Base-by-base conservation (phyloP, 2,888 invertebrate species). In the Rapana venosa region DNA sequence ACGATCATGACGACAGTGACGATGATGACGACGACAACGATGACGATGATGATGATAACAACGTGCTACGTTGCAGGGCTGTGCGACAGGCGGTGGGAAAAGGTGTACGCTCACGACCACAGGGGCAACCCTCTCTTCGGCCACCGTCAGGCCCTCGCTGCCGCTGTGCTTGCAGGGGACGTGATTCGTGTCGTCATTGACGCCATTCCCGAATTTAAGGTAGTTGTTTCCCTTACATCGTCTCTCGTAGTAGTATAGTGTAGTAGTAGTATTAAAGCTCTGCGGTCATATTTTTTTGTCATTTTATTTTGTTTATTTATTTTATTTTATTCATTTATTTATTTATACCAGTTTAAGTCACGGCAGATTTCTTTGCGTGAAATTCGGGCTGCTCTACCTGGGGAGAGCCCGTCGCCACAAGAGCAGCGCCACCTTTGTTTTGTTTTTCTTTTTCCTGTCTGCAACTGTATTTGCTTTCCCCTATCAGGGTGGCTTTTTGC, bases 51-150 rank as follows among this genome's bases (percentile, higher is more conserved):
- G 30, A 17, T 74, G 8, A 26, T 30, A n/a, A n/a, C n/a, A n/a
- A n/a, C n/a, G 26, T 47, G n/a, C 26, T 0, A 66, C 17, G n/a
- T 8, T 66, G 0, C 87, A 87, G 87, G 87, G 11, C 11, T 87
- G 87, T 87, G 87, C 26, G 35, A 70, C n/a, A 87, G 87, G 47
- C 74, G 47, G n/a, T 87, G 87, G 87, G 66, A 47, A 61, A 87
- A 87, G 74, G 74, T 87, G 36, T 90, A 89, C 87, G 87, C n/a
- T 47, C 70, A 87, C 56, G 70, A 84, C 77, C 56, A 81, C 47
- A 66, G 83, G 66, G 61, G 83, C 32, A 35, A 2, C 26, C 35
- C 83, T 47, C 56, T 88, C 66, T 66, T 83, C 36, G 58, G 90
- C 56, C 86, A 90, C 47, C 90, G 66, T 74, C 88, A 87, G 56